Conservation (phyloP, 2,113 vertebrate genomes). For the Numida meleagris region DNA sequence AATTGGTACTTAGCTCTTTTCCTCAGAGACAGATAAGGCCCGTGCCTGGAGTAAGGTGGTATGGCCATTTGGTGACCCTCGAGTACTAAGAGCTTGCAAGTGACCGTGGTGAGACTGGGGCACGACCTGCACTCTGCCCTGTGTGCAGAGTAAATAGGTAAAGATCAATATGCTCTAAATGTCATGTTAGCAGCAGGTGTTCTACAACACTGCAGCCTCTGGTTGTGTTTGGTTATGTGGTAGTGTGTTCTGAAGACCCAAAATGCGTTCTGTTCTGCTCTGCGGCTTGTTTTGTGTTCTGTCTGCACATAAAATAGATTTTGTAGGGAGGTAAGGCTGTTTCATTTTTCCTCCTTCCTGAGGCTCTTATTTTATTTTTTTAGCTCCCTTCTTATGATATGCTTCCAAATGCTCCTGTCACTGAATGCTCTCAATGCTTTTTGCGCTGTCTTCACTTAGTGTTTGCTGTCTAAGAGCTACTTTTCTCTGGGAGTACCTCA, state of each 20-base stretch:
- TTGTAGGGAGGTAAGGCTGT: not conserved
- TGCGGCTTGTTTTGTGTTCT: not conserved
- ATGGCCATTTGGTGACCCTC: not conserved
- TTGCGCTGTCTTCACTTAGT: rapidly evolving
- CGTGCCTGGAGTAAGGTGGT: rapidly evolving
- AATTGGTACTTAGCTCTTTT: rapidly evolving
- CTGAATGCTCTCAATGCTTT: not conserved
- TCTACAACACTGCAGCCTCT: not conserved
- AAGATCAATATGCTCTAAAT: not conserved
- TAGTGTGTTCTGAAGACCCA: not conserved
- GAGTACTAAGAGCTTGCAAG: not conserved
- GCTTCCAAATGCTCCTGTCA: not conserved
- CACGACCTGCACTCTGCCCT: not conserved
- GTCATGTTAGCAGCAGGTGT: not conserved
- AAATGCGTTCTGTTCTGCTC: not conserved
- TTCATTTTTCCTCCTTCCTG: not conserved
- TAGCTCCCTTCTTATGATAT: not conserved
- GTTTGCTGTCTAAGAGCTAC: rapidly evolving
- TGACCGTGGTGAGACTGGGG: not conserved
- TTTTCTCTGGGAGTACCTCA: not conserved
- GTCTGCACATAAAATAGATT: not conserved
- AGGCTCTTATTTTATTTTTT: rapidly evolving
- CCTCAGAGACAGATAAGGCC: rapidly evolving
- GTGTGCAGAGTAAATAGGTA: not conserved
- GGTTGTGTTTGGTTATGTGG: not conserved